Conservation (phyloP, 92 coral and sea anemone species). For the Pocillopora grandis region DNA sequence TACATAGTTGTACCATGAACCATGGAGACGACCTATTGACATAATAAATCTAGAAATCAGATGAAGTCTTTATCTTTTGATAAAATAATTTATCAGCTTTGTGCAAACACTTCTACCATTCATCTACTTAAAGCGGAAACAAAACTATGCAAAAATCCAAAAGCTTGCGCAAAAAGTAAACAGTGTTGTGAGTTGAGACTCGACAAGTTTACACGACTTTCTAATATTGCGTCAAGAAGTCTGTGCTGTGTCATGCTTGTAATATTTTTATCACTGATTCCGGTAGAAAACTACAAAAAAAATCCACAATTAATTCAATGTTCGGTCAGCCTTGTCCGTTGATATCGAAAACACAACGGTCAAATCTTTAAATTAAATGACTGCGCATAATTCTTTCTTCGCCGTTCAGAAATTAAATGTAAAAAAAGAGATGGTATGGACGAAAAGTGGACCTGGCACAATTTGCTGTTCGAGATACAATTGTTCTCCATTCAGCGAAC, state of each 20-base stretch:
- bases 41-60: background rate
- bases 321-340: background rate
- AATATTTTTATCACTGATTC: constrained; percentile 27
- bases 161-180: constrained; percentile 29
- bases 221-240: constrained; percentile 35
- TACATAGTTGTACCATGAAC: background rate
- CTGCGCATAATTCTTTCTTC: background rate
- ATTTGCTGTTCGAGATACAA: background rate
- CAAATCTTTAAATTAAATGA: too few relatives aligned
- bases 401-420: background rate
- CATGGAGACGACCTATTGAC: constrained; percentile 18
- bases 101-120: constrained; percentile 30
- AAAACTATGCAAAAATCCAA: constrained; percentile 39
- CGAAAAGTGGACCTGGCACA: too few relatives aligned
- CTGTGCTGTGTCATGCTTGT: constrained; percentile 5
- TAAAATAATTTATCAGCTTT: constrained; percentile 17
- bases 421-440: background rate
- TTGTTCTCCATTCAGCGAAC: background rate
- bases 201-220: constrained; percentile 25
- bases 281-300: background rate
- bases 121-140: constrained; percentile 33
- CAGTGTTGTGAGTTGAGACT: constrained; percentile 12
- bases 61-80: constrained; percentile 29
- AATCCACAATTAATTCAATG: background rate
- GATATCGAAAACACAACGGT: too few relatives aligned